A percentile compares a stretch with the other conserved stretches of the same genome.
These are phyloP conservation scores for Drosophila aldrichi DNA, from an alignment of 2,888 invertebrate species.

Conservation along the genomic window DNA sequence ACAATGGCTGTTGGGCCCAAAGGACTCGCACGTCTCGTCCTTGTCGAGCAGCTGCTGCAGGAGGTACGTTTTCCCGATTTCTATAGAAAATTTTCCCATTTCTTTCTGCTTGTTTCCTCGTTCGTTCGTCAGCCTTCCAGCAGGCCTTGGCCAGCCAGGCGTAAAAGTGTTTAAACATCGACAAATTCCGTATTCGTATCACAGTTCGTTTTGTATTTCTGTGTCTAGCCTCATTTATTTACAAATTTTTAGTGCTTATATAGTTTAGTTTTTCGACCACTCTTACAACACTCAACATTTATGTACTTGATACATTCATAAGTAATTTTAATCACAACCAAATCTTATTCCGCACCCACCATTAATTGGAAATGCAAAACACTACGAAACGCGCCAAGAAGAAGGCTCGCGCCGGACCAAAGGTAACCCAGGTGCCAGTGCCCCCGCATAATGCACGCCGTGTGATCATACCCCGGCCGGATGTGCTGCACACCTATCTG, in stretches of 20 bases:
- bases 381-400: constrained; percentile 57
- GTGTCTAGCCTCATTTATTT: constrained; percentile 6
- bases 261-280: not conserved
- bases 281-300: not conserved
- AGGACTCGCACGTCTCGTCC: constrained; percentile 63
- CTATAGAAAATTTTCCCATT: not conserved
- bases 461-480: constrained; percentile 72
- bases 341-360: not conserved
- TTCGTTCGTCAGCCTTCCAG: not conserved
- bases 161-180: no score
- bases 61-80: constrained; percentile 54
- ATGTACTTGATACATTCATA: not conserved
- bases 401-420: constrained; percentile 33
- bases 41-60: constrained; percentile 70
- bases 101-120: not conserved
- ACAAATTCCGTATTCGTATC: constrained; percentile 1
- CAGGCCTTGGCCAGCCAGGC: constrained; percentile 36
- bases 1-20: constrained; percentile 69
- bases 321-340: not conserved
- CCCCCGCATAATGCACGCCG: constrained; percentile 36
- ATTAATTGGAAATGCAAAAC: constrained; percentile 37
- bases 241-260: constrained; percentile 37
- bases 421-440: not conserved
- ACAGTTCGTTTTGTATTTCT: constrained; percentile 1
- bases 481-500: constrained; percentile 80